Conservation (phyloP, 1,140 invertebrate species). For the Drosophila kanapiae region DNA sequence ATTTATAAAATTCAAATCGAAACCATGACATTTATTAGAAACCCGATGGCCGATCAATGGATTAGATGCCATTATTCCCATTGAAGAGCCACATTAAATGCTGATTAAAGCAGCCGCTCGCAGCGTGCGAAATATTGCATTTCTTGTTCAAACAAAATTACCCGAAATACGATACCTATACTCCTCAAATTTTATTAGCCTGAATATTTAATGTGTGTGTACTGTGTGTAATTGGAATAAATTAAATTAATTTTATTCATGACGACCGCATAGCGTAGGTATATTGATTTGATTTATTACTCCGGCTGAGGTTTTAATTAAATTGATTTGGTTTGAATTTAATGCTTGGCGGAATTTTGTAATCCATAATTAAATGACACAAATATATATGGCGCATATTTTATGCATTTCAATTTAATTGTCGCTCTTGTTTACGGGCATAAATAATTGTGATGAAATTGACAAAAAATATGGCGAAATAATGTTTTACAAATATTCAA, state of each 20-base stretch:
- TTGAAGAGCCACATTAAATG: slow-evolving; percentile 24
- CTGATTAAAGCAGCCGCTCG: slow-evolving; percentile 49
- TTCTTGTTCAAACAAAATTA: neutral
- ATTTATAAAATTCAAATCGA: slow-evolving; percentile 65
- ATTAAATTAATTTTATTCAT: slow-evolving; percentile 44
- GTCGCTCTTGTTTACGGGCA: slow-evolving; percentile 1
- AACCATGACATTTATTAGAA: slow-evolving; percentile 62
- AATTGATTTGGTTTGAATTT: slow-evolving; percentile 30
- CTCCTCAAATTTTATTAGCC: neutral
- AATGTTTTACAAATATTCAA: neutral
- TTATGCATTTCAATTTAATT: slow-evolving; percentile 3
- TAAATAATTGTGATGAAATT: slow-evolving; percentile 6
- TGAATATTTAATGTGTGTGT: slow-evolving; percentile 18
- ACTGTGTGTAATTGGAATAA: slow-evolving; percentile 6
- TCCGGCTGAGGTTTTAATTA: slow-evolving; percentile 25
- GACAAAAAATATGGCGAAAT: neutral
- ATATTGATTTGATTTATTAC: slow-evolving; percentile 41
- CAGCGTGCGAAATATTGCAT: slow-evolving; percentile 9
- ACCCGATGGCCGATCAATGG: slow-evolving; percentile 29
- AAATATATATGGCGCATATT: slow-evolving; percentile 15
- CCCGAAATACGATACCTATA: neutral
- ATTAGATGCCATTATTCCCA: slow-evolving; percentile 23
- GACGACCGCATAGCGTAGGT: neutral
- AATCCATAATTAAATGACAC: slow-evolving; percentile 37
- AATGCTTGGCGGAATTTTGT: slow-evolving; percentile 17